Percentiles rank a stretch among this genome's conserved stretches.
Evolutionary conservation across 2,797 vertebrate species (phyloP).

Genomic region (Avahi laniger): DNA sequence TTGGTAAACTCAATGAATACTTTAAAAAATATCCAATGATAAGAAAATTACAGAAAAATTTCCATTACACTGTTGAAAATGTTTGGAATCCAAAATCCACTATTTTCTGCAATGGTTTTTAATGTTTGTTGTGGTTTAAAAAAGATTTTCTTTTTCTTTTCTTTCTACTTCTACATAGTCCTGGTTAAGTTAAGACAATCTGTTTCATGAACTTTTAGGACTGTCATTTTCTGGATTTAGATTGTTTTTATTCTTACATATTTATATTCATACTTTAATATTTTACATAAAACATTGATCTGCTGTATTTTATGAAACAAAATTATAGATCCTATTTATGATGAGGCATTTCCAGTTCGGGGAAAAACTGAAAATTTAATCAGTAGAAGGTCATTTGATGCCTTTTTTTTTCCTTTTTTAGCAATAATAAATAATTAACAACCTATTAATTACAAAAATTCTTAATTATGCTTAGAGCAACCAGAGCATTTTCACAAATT

Average conservation of each 20-base stretch:
- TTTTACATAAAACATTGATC: conserved; percentile 57
- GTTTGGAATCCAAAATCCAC: conserved; percentile 77
- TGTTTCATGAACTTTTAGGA: conserved; percentile 78
- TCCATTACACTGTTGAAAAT: conserved; percentile 79
- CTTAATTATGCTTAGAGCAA: conserved; percentile 77
- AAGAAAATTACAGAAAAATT: conserved; percentile 85
- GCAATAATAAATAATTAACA: conserved; percentile 83
- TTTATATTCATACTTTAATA: conserved; percentile 57
- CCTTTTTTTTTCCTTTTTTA: conserved; percentile 76
- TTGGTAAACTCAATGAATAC: conserved; percentile 79
- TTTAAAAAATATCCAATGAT: conserved; percentile 79
- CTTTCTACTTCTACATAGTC: conserved; percentile 54
- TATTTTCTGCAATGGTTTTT: conserved; percentile 78
- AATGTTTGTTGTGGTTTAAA: conserved; percentile 63
- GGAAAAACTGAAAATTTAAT: conserved; percentile 69
- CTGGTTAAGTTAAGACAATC: conserved; percentile 62
- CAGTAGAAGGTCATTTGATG: conserved; percentile 74
- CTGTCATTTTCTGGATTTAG: conserved; percentile 58
- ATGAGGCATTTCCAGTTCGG: conserved; percentile 71
- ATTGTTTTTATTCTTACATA: conserved; percentile 54
- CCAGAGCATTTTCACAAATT: conserved; percentile 76
- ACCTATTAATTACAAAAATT: conserved; percentile 80
- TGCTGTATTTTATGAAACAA: conserved; percentile 64
- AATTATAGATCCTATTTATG: conserved; percentile 61
- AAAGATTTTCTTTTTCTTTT: conserved; percentile 49